Conservation (phyloP, 2,888 invertebrate species). For the Orthonevra nobilis region DNA sequence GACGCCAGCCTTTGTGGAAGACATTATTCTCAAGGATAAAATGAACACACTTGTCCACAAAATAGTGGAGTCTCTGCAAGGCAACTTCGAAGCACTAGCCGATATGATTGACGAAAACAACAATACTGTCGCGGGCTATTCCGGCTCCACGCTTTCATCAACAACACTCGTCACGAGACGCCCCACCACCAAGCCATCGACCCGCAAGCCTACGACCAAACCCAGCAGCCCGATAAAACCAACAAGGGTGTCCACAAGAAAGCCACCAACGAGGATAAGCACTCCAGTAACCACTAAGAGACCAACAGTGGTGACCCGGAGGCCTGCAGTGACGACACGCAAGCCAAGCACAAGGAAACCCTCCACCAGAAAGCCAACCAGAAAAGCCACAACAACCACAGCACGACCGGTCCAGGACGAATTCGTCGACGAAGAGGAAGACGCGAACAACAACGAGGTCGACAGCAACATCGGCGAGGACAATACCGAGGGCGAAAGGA, state of each 20-base stretch:
- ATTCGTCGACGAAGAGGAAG: slow-evolving; percentile 76
- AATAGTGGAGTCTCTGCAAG: slow-evolving; percentile 90
- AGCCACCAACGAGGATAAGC: slow-evolving; percentile 76
- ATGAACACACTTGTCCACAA: slow-evolving; percentile 91
- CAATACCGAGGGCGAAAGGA: slow-evolving; percentile 72
- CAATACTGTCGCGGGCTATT: slow-evolving; percentile 72
- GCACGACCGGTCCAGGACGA: slow-evolving; percentile 74
- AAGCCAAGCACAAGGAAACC: slow-evolving; percentile 80
- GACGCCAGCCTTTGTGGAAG: slow-evolving; percentile 89
- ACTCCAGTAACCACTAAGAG: slow-evolving; percentile 73
- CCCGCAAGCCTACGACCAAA: slow-evolving; percentile 74
- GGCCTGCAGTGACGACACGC: slow-evolving; percentile 75
- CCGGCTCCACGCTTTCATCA: slow-evolving; percentile 58
- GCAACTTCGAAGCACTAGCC: slow-evolving; percentile 89
- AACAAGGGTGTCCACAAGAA: slow-evolving; percentile 76
- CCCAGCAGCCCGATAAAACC: slow-evolving; percentile 72
- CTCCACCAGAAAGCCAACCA: slow-evolving; percentile 71
- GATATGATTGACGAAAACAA: slow-evolving; percentile 86
- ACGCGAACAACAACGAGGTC: slow-evolving; percentile 71
- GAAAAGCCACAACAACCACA: slow-evolving; percentile 75
- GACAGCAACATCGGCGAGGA: slow-evolving; percentile 51
- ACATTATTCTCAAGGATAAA: slow-evolving; percentile 88
- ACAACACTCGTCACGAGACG: slow-evolving; percentile 73
- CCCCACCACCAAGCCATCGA: slow-evolving; percentile 75
- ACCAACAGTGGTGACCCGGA: slow-evolving; percentile 73